Base-by-base conservation (phyloP, 2,888 invertebrate species). In the Drosophila greeni region DNA sequence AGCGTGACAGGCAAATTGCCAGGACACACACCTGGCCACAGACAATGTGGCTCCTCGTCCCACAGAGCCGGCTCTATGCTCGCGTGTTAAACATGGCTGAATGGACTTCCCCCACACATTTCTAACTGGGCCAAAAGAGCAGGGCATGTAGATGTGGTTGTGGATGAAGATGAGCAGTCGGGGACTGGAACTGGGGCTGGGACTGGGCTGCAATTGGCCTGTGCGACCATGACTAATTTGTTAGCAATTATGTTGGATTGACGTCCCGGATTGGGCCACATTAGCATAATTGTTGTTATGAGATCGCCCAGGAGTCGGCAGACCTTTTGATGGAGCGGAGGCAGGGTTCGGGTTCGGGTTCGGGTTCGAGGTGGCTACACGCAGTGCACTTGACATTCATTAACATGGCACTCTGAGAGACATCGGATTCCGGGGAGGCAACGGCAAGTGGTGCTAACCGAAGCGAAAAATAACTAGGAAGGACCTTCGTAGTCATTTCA, bases 231-330 rank as follows among this genome's bases (percentile, higher is more conserved):
- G 84, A 81, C 81, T 78, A 78, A 83, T 78, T 78, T 83, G 78
- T 81, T 77, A 74, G 84, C 82, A 84, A 79, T 84, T 79, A 79
- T 84, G 84, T 73, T 67, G 70, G 73, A 81, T 75, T 81, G 82
- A 81, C 82, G 57, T 74, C 58, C 55, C 66, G 69, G 69, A 70
- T 67, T 66, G 82, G 70, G 72, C 65, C 51, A 74, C 84, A 80
- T 84, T 80, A 80, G 76, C 80, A 75, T 80, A 82, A 80, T 82
- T 84, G 76, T 82, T 72, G 68, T 75, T 77, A 70, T 77, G 72
- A 77, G 62, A 70, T 64, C 62, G 57, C 61, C 58, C 67, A 62
- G 40, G 49, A 71, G 55, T 71, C 31, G 37, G 16, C 20, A 16
- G 37, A 29, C 59, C 57, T 70, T 73, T 61, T 75, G 56, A 59